Evolutionary conservation across 2,797 vertebrate genomes (phyloP), one percentile per base, ranked within the genome.

Genomic region (Sebastes minor): DNA sequence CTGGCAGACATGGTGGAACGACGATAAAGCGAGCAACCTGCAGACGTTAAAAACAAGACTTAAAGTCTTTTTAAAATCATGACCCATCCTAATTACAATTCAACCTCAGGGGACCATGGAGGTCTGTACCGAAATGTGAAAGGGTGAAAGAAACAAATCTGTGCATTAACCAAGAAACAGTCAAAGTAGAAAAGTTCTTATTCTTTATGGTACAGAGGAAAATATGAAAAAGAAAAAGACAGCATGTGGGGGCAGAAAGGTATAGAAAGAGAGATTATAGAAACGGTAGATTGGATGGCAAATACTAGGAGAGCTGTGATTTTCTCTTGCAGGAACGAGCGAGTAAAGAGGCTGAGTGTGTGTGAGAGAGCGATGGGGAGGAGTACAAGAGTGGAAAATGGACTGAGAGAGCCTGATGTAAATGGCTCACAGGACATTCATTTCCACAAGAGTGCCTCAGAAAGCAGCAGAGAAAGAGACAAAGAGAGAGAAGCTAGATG

Each of bases 391-490:
- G 78, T 49, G 71, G 80, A 76, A 88, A 87, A 89, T 86, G 86
- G 84, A 87, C 65, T 78, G 62, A 77, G 76, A 85, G 77, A 82
- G 76, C 56, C 68, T 86, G 74, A 83, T 89, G 80, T 85, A 81
- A 86, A 81, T 77, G 84, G 74, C 68, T 85, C 67, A 71, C 23
- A 76, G 76, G 75, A 78, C 68, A 73, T 79, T 91, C 49, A 78
- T 89, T 87, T 90, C 77, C 69, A 80, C 62, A 75, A 84, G 80
- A 89, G 87, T 79, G 81, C 81, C 82, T 86, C 69, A 85, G 71
- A 85, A 71, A 86, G 74, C 42, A 76, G 65, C 53, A 78, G 65
- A 69, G 56, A 76, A 32, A 22, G 27, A 88, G 42, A 62, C 38
- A 60, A 5, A 76, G 73, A 76, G 60, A 33, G 27, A 27, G 33